Conservation (phyloP, 2,113 vertebrate genomes). For the Leiothrix lutea region DNA sequence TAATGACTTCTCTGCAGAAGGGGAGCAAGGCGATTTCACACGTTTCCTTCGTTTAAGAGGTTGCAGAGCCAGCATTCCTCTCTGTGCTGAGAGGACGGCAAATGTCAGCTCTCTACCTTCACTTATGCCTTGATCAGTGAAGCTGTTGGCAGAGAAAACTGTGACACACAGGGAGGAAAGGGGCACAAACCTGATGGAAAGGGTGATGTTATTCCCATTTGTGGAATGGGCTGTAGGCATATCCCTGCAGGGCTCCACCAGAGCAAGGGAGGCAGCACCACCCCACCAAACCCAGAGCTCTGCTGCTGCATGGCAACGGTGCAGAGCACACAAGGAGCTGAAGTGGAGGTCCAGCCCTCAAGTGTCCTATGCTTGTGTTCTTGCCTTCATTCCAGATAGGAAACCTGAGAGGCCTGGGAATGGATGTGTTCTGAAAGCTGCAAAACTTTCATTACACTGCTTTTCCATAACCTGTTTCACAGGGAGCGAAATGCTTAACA, state of each 20-base stretch:
- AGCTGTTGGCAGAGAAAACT: neutral
- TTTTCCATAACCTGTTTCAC: neutral
- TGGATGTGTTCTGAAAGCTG: neutral
- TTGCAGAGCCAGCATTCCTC: neutral
- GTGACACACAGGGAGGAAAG: neutral
- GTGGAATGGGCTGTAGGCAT: neutral
- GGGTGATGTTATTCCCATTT: neutral
- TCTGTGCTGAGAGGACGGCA: neutral
- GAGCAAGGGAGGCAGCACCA: neutral
- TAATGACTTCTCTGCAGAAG: neutral
- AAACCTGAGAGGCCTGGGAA: neutral
- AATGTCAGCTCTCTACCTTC: neutral
- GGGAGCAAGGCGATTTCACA: neutral
- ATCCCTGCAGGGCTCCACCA: neutral
- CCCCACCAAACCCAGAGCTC: neutral
- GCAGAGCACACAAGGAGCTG: neutral
- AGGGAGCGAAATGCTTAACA: neutral
- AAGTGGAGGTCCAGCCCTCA: neutral
- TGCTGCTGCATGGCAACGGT: neutral
- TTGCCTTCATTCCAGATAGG: neutral
- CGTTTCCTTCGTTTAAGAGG: neutral
- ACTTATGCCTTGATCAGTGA: neutral
- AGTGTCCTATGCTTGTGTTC: fast-evolving
- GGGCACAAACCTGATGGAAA: neutral
- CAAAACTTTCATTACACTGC: neutral